Evolutionary conservation across 1,140 invertebrate genomes (phyloP).

Genomic region (Cheumatopsyche charites): DNA sequence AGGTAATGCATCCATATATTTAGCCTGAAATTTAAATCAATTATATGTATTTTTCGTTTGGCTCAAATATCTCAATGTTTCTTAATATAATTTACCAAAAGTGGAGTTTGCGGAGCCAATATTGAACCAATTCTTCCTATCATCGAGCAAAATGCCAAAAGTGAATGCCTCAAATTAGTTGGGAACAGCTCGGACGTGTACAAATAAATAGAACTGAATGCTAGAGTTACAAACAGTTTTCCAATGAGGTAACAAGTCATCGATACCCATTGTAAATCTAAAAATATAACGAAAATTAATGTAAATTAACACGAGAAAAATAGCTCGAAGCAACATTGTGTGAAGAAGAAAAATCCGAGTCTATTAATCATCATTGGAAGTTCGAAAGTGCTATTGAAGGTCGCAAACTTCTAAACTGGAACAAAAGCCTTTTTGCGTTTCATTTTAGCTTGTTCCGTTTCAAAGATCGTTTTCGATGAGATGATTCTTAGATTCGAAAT

Average conservation of each 20-base stretch:
- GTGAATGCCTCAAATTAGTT: conserved; percentile 65
- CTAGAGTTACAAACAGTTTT: conserved; percentile 70
- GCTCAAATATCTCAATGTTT: neutral
- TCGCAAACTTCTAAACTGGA: no score
- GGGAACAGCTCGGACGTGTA: conserved; percentile 72
- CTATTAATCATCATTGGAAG: no score
- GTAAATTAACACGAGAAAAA: neutral
- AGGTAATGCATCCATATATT: conserved; percentile 58
- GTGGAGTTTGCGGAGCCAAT: conserved; percentile 69
- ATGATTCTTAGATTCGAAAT: no score
- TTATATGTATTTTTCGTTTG: neutral
- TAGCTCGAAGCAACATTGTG: neutral
- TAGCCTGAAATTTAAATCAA: conserved; percentile 30
- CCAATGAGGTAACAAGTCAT: conserved; percentile 64
- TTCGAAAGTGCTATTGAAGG: no score
- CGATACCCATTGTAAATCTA: conserved; percentile 38
- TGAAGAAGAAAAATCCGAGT: no score
- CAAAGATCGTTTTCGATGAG: no score
- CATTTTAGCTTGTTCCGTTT: no score
- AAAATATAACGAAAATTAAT: conserved; percentile 25
- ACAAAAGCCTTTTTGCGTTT: no score
- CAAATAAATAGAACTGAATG: conserved; percentile 68
- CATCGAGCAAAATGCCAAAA: conserved; percentile 70
- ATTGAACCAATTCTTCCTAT: conserved; percentile 72
- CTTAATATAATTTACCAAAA: conserved; percentile 59